Base-by-base conservation (phyloP, 2,113 vertebrate genomes). In the Perca schrenkii region DNA sequence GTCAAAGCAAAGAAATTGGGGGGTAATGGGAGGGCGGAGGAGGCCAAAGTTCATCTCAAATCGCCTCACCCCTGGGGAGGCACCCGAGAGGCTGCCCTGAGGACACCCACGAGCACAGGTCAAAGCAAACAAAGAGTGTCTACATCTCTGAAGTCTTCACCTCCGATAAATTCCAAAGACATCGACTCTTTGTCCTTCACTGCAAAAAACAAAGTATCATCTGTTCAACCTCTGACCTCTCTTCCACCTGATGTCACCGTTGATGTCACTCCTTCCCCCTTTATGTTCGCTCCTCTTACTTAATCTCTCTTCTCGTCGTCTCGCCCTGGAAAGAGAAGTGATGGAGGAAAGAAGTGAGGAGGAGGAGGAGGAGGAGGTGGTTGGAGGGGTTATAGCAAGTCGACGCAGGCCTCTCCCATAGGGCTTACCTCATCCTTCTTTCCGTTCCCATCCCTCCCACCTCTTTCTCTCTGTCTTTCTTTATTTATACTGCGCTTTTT, bases 341-440 rank as follows among this genome's bases (percentile, higher is more conserved):
- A 79, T 16, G 70, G 40, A 74, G 82, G 61, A 77, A 85, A 80
- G 69, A 69, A 73, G 50, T 15, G 43, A 52, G 43, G 43, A 73
- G 81, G 77, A 86, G 34, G 25, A 25, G 25, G 34, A 36, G 36
- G 40, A 85, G 62, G 61, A 72, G 71, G 87, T 83, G 80, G 66
- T 70, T 64, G 34, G 66, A 74, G 71, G 77, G 81, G 47, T 80
- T 86, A 8, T 76, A 79, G 67, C 53, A 25, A 84, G 75, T 87
- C 74, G 22, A 61, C 8, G 16, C 46, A 58, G 74, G 47, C 73
- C 80, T 88, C 79, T 90, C 90, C 88, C 89, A 87, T 53, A 83
- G 72, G 80, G 22, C 77, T 91, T 86, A 93, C 88, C 86, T 94
- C 90, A 89, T 90, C 81, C 77, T 82, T 84, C 89, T 91, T 90